Evolutionary conservation across 1,140 invertebrate species (phyloP), one percentile per base, ranked within the genome.

Genomic region (Archivesica marissinica): DNA sequence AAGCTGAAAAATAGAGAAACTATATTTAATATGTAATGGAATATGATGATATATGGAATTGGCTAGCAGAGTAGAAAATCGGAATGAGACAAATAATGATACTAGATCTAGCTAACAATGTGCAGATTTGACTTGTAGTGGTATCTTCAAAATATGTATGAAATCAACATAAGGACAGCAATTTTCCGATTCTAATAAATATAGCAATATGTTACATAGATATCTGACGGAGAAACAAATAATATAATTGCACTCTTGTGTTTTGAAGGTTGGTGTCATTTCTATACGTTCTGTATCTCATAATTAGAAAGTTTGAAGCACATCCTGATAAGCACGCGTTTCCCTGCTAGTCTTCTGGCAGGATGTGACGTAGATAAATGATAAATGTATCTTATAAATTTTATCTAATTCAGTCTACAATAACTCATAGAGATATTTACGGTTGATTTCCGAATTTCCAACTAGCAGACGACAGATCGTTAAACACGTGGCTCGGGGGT

Each of bases 371-470:
- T 23, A 44, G 39, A 44, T 44, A 70, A 72, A 72, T 72, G 44
- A 72, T 72, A 50, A 76, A 76, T 38, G 52, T 23, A 39, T 76
- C 33, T 59, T 76, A 56, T 76, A 76, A 56, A 39, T 50, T 74
- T 79, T 79, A 79, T 79, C 77, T 41, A 47, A 44, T 23, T 66
- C 59, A 64, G 39, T 54, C 54, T 79, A 47, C 56, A 64, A 83
- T 83, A 83, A 83, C 38, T 83, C 80, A 74, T 75, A 61, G 39
- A 44, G 80, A 83, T 83, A 83, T 74, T 75, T 39, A 75, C 41
- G 80, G 44, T 72, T 82, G 79, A 82, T 75, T 83, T 61, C 35
- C 33, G 28, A 61, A 54, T 23, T 41, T 75, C 50, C 33, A 33
- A 35, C 25, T 15, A 61, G 56, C 38, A 59, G 47, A 50, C 54